phyloP scores from a whole-genome alignment of 2,113 vertebrate genomes.

The Motacilla alba region DNA sequence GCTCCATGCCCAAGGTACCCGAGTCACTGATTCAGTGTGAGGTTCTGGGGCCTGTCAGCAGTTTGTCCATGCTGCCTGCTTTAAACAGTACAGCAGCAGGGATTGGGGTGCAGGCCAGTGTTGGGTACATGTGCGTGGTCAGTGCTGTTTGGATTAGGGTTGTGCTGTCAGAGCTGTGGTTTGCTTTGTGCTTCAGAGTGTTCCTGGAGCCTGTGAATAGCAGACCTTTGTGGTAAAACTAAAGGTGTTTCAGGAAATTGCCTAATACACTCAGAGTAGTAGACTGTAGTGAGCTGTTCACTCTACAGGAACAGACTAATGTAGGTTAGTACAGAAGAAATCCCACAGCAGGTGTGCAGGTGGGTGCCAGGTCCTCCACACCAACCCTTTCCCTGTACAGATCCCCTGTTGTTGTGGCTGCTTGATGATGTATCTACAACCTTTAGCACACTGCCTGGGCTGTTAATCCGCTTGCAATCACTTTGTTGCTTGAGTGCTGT shows the following conservation, averaged over 20 bases:
- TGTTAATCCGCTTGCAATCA: not conserved
- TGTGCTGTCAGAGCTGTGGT: not conserved
- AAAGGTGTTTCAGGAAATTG: not conserved
- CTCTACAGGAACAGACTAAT: not conserved
- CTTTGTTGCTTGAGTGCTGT: not conserved
- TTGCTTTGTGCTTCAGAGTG: fast-evolving
- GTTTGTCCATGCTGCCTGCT: not conserved
- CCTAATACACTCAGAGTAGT: not conserved
- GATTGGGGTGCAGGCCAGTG: not conserved
- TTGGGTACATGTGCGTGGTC: fast-evolving
- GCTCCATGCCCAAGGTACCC: not conserved
- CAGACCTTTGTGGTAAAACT: not conserved
- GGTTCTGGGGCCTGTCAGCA: not conserved
- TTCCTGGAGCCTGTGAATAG: not conserved
- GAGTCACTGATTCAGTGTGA: not conserved
- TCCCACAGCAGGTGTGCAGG: not conserved
- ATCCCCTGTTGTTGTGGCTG: not conserved
- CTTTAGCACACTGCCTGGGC: not conserved
- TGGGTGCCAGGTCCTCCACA: not conserved
- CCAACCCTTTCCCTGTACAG: not conserved
- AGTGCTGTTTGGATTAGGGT: not conserved
- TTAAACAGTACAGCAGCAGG: not conserved
- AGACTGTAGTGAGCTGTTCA: not conserved
- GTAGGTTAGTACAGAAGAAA: not conserved
- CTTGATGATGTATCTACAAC: not conserved